These are phyloP conservation scores for Pangasius larnaudii DNA, from an alignment of 2,797 vertebrate genomes.

Conservation along the genomic window DNA sequence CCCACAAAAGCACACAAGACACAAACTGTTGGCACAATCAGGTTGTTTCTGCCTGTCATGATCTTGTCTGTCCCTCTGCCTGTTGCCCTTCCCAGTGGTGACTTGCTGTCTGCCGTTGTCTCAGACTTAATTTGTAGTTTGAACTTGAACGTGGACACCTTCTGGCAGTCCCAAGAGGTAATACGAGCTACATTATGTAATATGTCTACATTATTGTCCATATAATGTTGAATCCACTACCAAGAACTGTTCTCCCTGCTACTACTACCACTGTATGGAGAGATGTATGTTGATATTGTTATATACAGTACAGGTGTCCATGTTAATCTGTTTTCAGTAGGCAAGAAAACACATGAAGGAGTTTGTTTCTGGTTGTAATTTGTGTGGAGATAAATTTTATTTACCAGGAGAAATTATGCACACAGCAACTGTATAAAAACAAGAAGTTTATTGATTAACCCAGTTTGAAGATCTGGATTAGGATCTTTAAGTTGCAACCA, in stretches of 20 bases:
- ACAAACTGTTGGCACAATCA: not conserved
- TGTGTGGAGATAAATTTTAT: no score
- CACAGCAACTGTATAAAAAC: no score
- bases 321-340: not conserved
- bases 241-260: not conserved
- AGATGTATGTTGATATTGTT: not conserved
- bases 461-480: no score
- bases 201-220: not conserved
- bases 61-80: not conserved
- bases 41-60: not conserved
- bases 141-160: not conserved
- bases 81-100: not conserved
- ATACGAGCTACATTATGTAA: not conserved
- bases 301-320: no score
- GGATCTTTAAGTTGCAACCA: no score
- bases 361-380: no score
- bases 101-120: no score
- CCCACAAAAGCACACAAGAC: not conserved
- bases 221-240: not conserved
- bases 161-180: not conserved
- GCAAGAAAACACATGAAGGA: no score
- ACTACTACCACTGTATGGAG: not conserved
- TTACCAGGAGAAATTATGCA: no score
- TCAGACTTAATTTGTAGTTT: not conserved
- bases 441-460: no score